Conservation (phyloP, 1,140 invertebrate genomes). For the Melanaphis sacchari region DNA sequence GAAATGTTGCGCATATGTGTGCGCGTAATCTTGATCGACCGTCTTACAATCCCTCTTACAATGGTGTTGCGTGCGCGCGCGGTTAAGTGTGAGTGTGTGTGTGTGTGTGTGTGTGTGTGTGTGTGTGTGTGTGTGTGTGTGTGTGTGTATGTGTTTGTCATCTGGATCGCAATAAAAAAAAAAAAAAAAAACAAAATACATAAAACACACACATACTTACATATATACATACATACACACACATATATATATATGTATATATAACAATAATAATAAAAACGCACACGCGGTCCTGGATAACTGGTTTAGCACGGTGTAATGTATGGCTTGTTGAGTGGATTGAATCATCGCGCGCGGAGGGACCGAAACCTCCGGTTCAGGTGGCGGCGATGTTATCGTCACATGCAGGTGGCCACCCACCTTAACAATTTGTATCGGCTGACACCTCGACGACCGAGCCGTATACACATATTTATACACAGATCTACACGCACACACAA, state of each 20-base stretch:
- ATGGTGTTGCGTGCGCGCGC: not conserved
- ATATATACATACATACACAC: not conserved
- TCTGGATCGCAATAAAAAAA: conserved; percentile 43
- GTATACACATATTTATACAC: not conserved
- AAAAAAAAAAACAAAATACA: not conserved
- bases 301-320: conserved; percentile 52
- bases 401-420: conserved; percentile 56
- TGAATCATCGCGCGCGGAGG: conserved; percentile 46
- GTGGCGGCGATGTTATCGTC: conserved; percentile 57
- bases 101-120: conserved; percentile 21
- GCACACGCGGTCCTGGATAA: conserved; percentile 44
- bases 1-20: not conserved
- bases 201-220: not conserved
- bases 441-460: conserved; percentile 43
- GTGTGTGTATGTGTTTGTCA: conserved; percentile 29
- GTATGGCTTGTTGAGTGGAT: conserved; percentile 42
- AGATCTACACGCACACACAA: not conserved
- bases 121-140: not conserved
- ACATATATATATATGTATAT: not conserved
- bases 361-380: conserved; percentile 56
- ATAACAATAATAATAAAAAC: conserved; percentile 46
- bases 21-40: conserved; percentile 24
- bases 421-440: conserved; percentile 57
- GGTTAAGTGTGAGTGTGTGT: not conserved
- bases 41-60: conserved; percentile 31